These are phyloP conservation scores for Chinchilla lanigera DNA, from an alignment of 2,113 vertebrate genomes.

Conservation along the genomic window DNA sequence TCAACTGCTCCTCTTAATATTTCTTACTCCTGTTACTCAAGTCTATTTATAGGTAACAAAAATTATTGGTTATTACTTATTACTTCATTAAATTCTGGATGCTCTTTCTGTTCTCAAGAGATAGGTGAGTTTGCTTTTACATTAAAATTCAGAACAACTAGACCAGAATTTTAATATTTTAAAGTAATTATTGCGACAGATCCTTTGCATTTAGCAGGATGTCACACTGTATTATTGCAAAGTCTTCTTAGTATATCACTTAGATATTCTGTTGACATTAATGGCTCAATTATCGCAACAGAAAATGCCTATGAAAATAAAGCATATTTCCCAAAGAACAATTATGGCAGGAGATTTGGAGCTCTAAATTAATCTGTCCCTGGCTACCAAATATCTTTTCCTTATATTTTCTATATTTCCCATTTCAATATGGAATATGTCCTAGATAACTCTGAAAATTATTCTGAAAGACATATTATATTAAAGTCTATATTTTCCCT, in stretches of 20 bases:
- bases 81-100: slow-evolving; percentile 81
- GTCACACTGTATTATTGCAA: slow-evolving; percentile 82
- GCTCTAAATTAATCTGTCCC: slow-evolving; percentile 65
- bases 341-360: slow-evolving; percentile 63
- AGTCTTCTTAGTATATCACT: slow-evolving; percentile 81
- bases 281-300: slow-evolving; percentile 83
- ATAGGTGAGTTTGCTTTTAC: slow-evolving; percentile 73
- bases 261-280: slow-evolving; percentile 83
- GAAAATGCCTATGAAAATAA: slow-evolving; percentile 82
- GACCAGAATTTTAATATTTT: slow-evolving; percentile 82
- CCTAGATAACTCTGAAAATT: slow-evolving; percentile 77
- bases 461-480: slow-evolving; percentile 53
- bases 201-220: slow-evolving; percentile 84
- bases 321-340: slow-evolving; percentile 73
- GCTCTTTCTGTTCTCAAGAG: slow-evolving; percentile 78
- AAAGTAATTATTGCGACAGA: slow-evolving; percentile 82
- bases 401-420: slow-evolving; percentile 61
- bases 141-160: slow-evolving; percentile 80
- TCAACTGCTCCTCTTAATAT: slow-evolving; percentile 64
- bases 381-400: slow-evolving; percentile 59
- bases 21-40: slow-evolving; percentile 62
- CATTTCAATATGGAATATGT: slow-evolving; percentile 59
- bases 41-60: slow-evolving; percentile 75
- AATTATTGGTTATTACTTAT: slow-evolving; percentile 79
- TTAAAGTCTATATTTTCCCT: slow-evolving; percentile 64